Conservation (phyloP, 2,888 invertebrate species). For the Beris chalybata region DNA sequence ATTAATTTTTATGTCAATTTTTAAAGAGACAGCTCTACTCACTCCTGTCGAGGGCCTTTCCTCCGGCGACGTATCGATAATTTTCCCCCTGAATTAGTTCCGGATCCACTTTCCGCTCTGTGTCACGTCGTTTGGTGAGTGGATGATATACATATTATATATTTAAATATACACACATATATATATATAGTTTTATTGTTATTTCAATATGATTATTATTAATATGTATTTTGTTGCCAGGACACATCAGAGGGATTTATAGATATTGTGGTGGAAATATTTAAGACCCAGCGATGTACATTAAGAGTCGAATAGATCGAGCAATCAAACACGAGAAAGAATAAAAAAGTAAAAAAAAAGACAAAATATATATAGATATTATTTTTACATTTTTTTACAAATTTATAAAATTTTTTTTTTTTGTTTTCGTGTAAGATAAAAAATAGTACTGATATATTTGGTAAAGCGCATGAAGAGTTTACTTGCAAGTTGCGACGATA, state of each 20-base stretch:
- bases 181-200: not conserved
- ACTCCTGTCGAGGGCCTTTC: constrained; percentile 44
- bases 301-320: constrained; percentile 22
- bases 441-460: no score
- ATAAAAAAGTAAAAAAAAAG: constrained; percentile 15
- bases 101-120: constrained; percentile 43
- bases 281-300: constrained; percentile 16
- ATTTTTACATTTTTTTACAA: constrained; percentile 5
- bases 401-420: not conserved
- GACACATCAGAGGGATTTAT: constrained; percentile 11
- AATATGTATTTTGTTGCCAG: constrained; percentile 6
- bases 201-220: not conserved
- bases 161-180: not conserved
- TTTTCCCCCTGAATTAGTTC: constrained; percentile 41
- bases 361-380: constrained; percentile 19
- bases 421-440: not conserved
- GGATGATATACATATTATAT: constrained; percentile 15
- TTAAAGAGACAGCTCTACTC: constrained; percentile 38
- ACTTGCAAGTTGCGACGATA: no score
- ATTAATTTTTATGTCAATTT: constrained; percentile 13
- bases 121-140: constrained; percentile 11
- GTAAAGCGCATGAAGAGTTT: no score
- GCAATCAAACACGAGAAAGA: constrained; percentile 28
- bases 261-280: constrained; percentile 11
- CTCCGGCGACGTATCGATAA: constrained; percentile 43